Conservation (phyloP, 2,797 vertebrate genomes). For the Gymnoscopelus braueri region DNA sequence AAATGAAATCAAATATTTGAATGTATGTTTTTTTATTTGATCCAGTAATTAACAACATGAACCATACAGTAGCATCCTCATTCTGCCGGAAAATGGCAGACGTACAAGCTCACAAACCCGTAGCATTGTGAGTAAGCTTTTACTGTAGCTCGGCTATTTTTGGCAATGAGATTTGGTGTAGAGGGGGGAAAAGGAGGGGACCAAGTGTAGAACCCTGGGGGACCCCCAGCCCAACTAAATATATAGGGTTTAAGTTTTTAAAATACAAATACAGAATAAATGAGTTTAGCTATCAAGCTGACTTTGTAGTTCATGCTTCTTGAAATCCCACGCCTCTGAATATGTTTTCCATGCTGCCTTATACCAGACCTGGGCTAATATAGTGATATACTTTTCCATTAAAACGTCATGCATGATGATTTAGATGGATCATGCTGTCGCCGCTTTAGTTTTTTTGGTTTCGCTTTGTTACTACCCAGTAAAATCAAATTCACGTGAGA, state of each 20-base stretch:
- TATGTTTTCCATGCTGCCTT: constrained; percentile 4
- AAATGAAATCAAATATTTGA: constrained; percentile 22
- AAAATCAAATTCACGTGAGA: too few species aligned
- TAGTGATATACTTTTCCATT: constrained; percentile 5
- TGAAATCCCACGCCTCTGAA: constrained; percentile 49
- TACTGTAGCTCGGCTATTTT: too few species aligned
- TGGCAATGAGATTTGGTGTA: too few species aligned
- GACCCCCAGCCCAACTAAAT: background rate
- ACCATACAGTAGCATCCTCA: too few species aligned
- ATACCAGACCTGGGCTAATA: constrained; percentile 11
- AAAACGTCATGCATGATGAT: background rate
- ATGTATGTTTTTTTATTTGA: background rate
- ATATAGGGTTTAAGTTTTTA: background rate
- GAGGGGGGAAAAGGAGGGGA: background rate
- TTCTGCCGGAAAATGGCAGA: too few species aligned
- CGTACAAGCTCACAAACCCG: too few species aligned
- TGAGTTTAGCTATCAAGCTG: background rate
- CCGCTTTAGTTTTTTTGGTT: too few species aligned
- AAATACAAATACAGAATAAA: background rate
- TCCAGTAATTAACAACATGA: too few species aligned
- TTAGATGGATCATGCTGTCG: too few species aligned
- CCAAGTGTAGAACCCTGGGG: background rate
- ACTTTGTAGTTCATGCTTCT: constrained; percentile 11
- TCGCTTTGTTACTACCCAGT: too few species aligned
- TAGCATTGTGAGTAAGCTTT: too few species aligned